phyloP scores from a whole-genome alignment of 2,888 invertebrate species.

The Hypolimnas misippus region DNA sequence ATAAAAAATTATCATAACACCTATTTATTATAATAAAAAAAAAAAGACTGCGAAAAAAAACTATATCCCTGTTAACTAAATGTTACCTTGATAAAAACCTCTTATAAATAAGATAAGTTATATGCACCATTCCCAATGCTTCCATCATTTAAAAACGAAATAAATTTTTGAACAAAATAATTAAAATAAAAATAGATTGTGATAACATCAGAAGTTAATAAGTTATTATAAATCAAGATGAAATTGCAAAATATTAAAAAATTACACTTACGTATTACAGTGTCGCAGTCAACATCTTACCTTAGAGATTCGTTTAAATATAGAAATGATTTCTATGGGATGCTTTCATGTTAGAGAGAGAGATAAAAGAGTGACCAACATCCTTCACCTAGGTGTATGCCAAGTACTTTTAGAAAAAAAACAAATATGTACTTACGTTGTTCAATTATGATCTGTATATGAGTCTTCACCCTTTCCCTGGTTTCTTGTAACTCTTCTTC shows the following conservation, averaged over 20 bases:
- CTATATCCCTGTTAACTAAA: too few species aligned
- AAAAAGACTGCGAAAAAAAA: too few species aligned
- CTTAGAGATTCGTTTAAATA: conserved; percentile 30
- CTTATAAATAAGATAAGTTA: too few species aligned
- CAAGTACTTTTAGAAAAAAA: background rate
- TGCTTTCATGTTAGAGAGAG: conserved; percentile 17
- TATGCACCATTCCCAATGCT: too few species aligned
- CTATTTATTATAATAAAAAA: too few species aligned
- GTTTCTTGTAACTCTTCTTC: conserved; percentile 95
- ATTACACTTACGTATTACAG: conserved; percentile 19
- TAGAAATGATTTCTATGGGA: conserved; percentile 18
- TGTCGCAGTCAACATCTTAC: conserved; percentile 33
- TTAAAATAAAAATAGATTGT: background rate
- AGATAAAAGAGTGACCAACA: conserved; percentile 18
- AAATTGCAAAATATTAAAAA: conserved; percentile 13
- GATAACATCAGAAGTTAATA: background rate
- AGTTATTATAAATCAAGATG: background rate
- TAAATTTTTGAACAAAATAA: background rate
- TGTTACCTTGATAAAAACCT: too few species aligned
- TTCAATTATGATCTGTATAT: conserved; percentile 92
- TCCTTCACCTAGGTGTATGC: conserved; percentile 24
- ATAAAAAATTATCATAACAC: too few species aligned
- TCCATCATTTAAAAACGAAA: background rate
- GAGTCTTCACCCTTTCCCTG: conserved; percentile 91
- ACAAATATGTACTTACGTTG: conserved; percentile 92